Conservation (phyloP, 2,797 vertebrate species). For the Rhynchotus rufescens region DNA sequence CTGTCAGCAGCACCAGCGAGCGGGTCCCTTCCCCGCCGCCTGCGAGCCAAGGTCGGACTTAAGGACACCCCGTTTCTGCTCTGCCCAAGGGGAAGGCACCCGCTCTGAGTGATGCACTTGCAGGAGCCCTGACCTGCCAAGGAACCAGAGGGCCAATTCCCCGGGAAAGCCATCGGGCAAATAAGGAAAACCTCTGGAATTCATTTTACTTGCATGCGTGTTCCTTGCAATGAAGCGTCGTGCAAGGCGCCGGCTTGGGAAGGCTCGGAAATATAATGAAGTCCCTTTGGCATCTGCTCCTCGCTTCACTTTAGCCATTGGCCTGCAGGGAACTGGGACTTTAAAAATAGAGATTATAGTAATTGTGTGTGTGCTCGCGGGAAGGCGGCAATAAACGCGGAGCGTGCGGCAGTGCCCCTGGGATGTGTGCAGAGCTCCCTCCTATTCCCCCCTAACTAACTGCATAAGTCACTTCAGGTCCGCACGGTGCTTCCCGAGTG, state of each 20-base stretch:
- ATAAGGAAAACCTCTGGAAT: slow-evolving; percentile 56
- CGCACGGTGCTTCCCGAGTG: neutral
- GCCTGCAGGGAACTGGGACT: slow-evolving; percentile 73
- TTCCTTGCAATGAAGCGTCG: slow-evolving; percentile 41
- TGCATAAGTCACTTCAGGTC: neutral
- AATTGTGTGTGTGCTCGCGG: slow-evolving; percentile 80
- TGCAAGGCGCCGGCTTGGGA: slow-evolving; percentile 9
- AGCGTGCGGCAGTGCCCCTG: neutral
- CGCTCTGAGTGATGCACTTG: slow-evolving; percentile 80
- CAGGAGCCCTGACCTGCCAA: slow-evolving; percentile 83
- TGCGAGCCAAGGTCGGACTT: neutral
- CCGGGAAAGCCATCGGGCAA: slow-evolving; percentile 40
- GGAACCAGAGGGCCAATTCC: slow-evolving; percentile 79
- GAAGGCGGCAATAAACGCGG: slow-evolving; percentile 67
- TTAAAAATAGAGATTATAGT: slow-evolving; percentile 86
- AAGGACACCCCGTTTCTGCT: neutral
- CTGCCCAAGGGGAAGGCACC: neutral
- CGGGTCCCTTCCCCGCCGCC: neutral
- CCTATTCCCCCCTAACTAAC: neutral
- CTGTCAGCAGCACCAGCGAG: neutral
- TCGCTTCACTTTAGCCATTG: slow-evolving; percentile 82
- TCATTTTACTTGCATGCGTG: slow-evolving; percentile 63
- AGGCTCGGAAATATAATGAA: slow-evolving; percentile 80
- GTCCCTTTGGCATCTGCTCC: slow-evolving; percentile 89
- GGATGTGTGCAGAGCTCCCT: no score